phyloP scores from a whole-genome alignment of 1,140 invertebrate species.

The Ridgeia piscesae region DNA sequence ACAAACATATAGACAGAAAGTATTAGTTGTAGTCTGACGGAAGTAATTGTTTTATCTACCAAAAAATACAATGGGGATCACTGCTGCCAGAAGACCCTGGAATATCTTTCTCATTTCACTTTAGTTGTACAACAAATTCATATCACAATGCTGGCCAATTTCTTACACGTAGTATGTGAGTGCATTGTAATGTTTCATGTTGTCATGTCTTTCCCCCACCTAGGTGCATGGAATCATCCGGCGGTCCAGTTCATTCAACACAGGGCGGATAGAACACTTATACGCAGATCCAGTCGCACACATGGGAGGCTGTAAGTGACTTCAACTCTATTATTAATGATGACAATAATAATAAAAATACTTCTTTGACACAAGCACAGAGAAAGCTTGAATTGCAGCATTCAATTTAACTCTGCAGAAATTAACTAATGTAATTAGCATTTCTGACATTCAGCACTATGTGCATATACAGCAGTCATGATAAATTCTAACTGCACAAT shows the following conservation, averaged over 20 bases:
- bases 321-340: too few relatives aligned
- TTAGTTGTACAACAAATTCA: background rate
- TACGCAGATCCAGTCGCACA: constrained; percentile 87
- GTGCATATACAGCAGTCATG: background rate
- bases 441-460: background rate
- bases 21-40: background rate
- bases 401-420: too few relatives aligned
- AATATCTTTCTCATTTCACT: too few relatives aligned
- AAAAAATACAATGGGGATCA: background rate
- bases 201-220: constrained; percentile 14
- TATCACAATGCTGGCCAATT: background rate
- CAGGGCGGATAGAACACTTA: constrained; percentile 90
- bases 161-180: background rate
- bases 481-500: background rate
- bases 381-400: too few relatives aligned
- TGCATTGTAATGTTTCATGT: background rate
- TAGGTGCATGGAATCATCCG: constrained; percentile 93
- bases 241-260: constrained; percentile 95
- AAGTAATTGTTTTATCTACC: background rate
- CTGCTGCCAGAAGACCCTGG: too few relatives aligned
- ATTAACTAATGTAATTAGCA: background rate
- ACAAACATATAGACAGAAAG: too few relatives aligned
- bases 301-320: constrained; percentile 59
- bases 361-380: too few relatives aligned
- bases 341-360: too few relatives aligned